Conservation (phyloP, 2,797 vertebrate species). For the Salarias fasciatus region DNA sequence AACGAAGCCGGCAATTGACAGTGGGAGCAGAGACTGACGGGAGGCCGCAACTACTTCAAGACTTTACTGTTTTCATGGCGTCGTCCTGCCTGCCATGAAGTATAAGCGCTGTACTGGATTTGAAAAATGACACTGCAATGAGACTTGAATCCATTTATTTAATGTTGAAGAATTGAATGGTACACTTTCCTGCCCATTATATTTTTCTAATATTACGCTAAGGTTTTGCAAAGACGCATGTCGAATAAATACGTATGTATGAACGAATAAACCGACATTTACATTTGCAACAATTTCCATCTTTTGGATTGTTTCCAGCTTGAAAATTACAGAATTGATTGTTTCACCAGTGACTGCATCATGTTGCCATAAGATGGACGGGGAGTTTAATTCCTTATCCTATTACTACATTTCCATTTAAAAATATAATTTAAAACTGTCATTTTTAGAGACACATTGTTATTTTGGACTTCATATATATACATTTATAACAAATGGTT, state of each 20-base stretch:
- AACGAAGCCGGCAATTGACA: conserved; percentile 84
- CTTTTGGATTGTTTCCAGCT: conserved; percentile 32
- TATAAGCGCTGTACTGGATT: conserved; percentile 70
- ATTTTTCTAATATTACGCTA: conserved; percentile 67
- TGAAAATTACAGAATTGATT: conserved; percentile 13
- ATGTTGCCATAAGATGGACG: conserved; percentile 3
- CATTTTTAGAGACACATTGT: no score
- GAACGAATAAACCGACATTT: conserved; percentile 79
- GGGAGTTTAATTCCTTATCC: no score
- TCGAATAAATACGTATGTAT: conserved; percentile 55
- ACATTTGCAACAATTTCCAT: conserved; percentile 55
- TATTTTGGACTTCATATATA: no score
- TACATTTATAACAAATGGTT: not conserved
- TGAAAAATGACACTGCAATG: conserved; percentile 73
- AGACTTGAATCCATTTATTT: conserved; percentile 84
- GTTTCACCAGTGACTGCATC: not conserved
- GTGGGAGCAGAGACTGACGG: conserved; percentile 55
- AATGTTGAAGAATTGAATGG: conserved; percentile 79
- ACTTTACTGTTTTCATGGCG: conserved; percentile 66
- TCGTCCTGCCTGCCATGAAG: conserved; percentile 56
- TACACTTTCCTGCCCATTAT: conserved; percentile 69
- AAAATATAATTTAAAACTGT: not conserved
- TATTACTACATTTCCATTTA: conserved; percentile 15
- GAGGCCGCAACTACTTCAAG: conserved; percentile 56
- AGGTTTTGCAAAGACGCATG: conserved; percentile 60